Evolutionary conservation across 2,888 invertebrate species (phyloP), one percentile per base, ranked within the genome.

Genomic region (Odontocerum albicorne): DNA sequence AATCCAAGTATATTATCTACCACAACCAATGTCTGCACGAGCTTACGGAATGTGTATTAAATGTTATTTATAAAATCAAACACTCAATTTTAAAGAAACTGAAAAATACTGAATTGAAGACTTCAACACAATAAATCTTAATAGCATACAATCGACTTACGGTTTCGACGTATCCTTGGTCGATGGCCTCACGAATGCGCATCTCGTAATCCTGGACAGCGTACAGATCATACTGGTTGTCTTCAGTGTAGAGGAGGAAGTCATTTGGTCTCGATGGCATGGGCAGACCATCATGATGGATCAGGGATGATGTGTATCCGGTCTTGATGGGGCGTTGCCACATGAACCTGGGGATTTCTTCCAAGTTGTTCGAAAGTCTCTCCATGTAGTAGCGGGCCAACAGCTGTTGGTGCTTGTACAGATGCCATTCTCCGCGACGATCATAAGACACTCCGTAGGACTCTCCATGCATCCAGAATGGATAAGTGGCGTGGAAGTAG

Each of bases 381-480:
- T 87, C 85, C 66, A 85, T 70, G 66, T 85, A 82, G 70, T 75
- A 79, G 55, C 80, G 76, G 15, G 74, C 70, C 63, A 77, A 55
- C 4, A 80, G 55, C 60, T 75, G 77, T 62, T 73, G 73, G 63
- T 80, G 77, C 12, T 70, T 68, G 68, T 77, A 84, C 68, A 85
- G 81, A 71, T 79, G 84, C 55, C 74, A 70, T 70, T 86, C 86
- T 49, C 86, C 87, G 63, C 85, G 83, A 57, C 75, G 75, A 64
- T 82, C 82, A n/a, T n/a, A n/a, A n/a, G n/a, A n/a, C n/a, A n/a
- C n/a, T n/a, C 64, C 63, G 10, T 65, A 69, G 27, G 71, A 68
- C 13, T 69, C 66, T 55, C 75, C 74, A 38, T 73, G 70, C 69
- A 82, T 68, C 77, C 80, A 82, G 68, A 72, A 75, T 36, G 85